Conservation (phyloP, 1,140 invertebrate species). For the Mya arenaria region DNA sequence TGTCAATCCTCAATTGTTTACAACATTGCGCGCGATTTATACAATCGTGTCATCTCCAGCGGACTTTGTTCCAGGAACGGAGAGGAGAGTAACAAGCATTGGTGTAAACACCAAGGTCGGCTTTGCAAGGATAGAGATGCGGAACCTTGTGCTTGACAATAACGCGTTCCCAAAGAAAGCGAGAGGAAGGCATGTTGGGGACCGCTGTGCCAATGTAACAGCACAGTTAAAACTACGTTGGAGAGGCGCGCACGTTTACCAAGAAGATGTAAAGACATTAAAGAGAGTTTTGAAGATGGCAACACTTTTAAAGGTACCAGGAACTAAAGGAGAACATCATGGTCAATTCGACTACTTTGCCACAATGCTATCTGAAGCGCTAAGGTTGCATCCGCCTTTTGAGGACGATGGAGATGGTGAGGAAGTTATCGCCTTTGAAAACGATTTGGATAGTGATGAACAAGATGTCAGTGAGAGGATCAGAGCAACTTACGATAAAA, state of each 20-base stretch:
- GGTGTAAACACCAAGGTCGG: conserved; percentile 29
- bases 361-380: not conserved
- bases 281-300: conserved; percentile 3
- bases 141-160: not conserved
- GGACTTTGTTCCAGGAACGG: conserved; percentile 15
- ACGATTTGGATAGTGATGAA: not conserved
- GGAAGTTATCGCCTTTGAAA: not conserved
- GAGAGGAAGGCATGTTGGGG: too few species aligned
- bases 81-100: conserved; percentile 11
- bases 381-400: not conserved
- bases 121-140: conserved; percentile 15
- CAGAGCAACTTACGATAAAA: conserved; percentile 19
- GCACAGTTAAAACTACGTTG: conserved; percentile 8
- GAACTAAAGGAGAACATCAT: not conserved
- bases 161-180: not conserved
- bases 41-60: not conserved
- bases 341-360: conserved; percentile 20
- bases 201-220: too few species aligned
- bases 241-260: not conserved
- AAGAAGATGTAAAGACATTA: not conserved
- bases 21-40: conserved; percentile 18
- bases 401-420: not conserved
- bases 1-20: conserved; percentile 27
- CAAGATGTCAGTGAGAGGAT: not conserved
- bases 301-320: not conserved